Evolutionary conservation across 2,797 vertebrate genomes (phyloP).

Genomic region (Corythornis leucogaster): DNA sequence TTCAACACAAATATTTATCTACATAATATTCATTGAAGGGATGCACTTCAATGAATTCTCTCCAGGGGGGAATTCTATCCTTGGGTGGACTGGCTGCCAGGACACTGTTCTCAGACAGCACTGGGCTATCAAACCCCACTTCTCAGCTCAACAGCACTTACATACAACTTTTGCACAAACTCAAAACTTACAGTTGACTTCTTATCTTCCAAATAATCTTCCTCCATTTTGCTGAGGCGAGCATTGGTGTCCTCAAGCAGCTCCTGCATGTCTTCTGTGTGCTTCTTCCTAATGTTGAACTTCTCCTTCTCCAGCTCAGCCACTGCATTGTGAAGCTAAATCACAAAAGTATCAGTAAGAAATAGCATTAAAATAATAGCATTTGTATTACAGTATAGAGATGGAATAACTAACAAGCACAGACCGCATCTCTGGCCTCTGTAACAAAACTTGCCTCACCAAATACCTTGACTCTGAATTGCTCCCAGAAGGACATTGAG

Average conservation of each 20-base stretch:
- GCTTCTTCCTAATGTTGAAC: constrained; percentile 88
- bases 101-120: neutral
- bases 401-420: neutral
- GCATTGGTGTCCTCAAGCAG: constrained; percentile 90
- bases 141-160: neutral
- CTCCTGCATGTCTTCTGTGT: constrained; percentile 90
- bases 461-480: neutral
- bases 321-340: constrained; percentile 85
- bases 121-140: neutral
- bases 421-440: neutral
- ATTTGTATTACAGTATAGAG: fast-evolving
- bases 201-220: constrained; percentile 83
- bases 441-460: neutral
- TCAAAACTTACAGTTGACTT: constrained; percentile 83
- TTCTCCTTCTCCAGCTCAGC: constrained; percentile 94
- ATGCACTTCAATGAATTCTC: neutral
- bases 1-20: neutral
- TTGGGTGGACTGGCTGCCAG: neutral
- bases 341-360: neutral
- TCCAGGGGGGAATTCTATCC: neutral
- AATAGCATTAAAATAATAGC: neutral
- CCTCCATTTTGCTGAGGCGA: constrained; percentile 89
- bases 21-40: neutral
- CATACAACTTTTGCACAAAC: neutral
- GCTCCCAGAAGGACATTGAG: neutral